Conservation (phyloP, 2,888 invertebrate species). For the Folsomia candida region DNA sequence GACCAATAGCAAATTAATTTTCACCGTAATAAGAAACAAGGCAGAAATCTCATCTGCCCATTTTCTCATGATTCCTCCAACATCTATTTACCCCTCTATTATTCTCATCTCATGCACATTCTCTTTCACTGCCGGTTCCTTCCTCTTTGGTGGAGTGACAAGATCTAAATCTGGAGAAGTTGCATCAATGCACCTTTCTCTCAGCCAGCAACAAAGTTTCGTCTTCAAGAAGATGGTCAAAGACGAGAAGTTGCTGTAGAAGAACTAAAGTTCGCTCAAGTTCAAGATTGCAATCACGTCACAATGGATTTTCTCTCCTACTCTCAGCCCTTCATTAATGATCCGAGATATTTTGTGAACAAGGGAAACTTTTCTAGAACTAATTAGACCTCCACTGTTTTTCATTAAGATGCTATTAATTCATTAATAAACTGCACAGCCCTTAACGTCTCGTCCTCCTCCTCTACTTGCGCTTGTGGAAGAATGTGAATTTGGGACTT, state of each 20-base stretch:
- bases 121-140: constrained; percentile 14
- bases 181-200: too few relatives aligned
- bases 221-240: neutral
- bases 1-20: too few relatives aligned
- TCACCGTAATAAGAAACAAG: too few relatives aligned
- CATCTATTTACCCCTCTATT: neutral
- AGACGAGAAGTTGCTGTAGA: too few relatives aligned
- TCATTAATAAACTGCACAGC: constrained; percentile 19
- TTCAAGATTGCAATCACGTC: constrained; percentile 17
- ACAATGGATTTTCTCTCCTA: constrained; percentile 14
- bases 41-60: too few relatives aligned
- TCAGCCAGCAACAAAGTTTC: too few relatives aligned
- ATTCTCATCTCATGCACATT: constrained; percentile 1
- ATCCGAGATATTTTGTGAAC: neutral
- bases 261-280: neutral
- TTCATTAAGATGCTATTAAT: constrained; percentile 9
- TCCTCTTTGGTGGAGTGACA: neutral
- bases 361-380: neutral
- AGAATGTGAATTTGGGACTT: too few relatives aligned
- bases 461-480: too few relatives aligned
- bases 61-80: constrained; percentile 1
- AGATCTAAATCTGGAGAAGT: too few relatives aligned
- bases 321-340: constrained; percentile 4
- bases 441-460: too few relatives aligned
- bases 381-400: neutral